A percentile compares a stretch with the other conserved stretches of the same genome.
Evolutionary conservation across 2,113 vertebrate genomes (phyloP).

Genomic region (Oxygymnocypris stewartii): DNA sequence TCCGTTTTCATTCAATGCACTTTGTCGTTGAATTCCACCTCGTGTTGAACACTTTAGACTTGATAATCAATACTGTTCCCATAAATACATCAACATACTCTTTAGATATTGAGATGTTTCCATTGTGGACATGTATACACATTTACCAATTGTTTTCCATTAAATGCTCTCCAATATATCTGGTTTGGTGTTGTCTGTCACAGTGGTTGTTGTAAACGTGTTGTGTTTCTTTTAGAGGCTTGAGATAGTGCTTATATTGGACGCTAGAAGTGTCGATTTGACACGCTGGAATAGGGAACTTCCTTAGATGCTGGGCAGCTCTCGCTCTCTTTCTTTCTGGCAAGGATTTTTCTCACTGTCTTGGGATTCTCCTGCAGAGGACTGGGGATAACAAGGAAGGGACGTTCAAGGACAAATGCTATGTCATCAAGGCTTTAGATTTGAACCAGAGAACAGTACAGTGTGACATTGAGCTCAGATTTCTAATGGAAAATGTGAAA

Average conservation of each 20-base stretch:
- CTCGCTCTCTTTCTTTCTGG: neutral
- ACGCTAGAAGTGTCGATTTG: neutral
- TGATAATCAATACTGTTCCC: neutral
- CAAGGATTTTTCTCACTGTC: neutral
- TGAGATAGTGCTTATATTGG: neutral
- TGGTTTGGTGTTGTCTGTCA: neutral
- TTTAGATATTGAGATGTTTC: neutral
- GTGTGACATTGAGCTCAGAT: neutral
- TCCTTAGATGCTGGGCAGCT: neutral
- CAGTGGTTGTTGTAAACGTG: neutral
- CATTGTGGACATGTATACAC: neutral
- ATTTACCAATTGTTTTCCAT: neutral
- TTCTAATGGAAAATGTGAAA: neutral
- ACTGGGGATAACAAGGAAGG: constrained; percentile 63
- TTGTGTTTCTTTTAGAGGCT: neutral
- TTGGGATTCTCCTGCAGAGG: constrained; percentile 41
- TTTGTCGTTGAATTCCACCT: neutral
- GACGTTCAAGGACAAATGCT: constrained; percentile 74
- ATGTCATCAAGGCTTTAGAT: constrained; percentile 56
- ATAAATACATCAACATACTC: neutral
- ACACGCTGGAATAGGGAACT: neutral
- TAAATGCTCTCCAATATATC: neutral
- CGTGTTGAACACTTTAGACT: neutral
- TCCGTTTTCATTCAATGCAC: neutral
- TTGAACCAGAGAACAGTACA: constrained; percentile 10